Evolutionary conservation across 2,797 vertebrate species (phyloP).

Genomic region (Anabacerthia variegaticeps): DNA sequence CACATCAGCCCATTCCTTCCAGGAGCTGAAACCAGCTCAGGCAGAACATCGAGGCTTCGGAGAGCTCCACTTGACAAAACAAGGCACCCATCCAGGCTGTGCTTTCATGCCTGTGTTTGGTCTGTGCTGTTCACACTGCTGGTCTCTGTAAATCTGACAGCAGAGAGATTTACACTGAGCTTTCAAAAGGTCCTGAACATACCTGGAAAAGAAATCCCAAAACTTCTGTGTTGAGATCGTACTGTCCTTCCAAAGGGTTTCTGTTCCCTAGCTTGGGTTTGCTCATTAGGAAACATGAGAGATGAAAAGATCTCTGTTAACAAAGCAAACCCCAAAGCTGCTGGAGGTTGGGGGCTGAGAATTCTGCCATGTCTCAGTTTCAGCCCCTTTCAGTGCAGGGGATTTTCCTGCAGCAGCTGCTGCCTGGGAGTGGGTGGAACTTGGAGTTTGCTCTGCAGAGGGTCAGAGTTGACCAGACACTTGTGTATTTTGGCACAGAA

Average conservation of each 20-base stretch:
- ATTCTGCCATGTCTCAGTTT: neutral
- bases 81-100: neutral
- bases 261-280: neutral
- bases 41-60: neutral
- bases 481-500: neutral
- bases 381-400: neutral
- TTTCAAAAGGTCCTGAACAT: neutral
- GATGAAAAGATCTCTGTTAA: neutral
- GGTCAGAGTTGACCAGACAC: neutral
- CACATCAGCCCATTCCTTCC: neutral
- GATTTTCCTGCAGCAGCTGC: neutral
- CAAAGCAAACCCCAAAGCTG: neutral
- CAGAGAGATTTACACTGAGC: neutral
- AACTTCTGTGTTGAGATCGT: accelerated
- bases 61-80: neutral
- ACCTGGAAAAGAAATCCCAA: neutral
- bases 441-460: neutral
- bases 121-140: too few relatives aligned
- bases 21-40: neutral
- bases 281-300: neutral
- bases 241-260: neutral
- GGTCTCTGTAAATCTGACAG: neutral
- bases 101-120: neutral
- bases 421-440: neutral
- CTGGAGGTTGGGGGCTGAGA: neutral